Base-by-base conservation (phyloP, 2,797 vertebrate genomes). In the Thalassophryne amazonica region DNA sequence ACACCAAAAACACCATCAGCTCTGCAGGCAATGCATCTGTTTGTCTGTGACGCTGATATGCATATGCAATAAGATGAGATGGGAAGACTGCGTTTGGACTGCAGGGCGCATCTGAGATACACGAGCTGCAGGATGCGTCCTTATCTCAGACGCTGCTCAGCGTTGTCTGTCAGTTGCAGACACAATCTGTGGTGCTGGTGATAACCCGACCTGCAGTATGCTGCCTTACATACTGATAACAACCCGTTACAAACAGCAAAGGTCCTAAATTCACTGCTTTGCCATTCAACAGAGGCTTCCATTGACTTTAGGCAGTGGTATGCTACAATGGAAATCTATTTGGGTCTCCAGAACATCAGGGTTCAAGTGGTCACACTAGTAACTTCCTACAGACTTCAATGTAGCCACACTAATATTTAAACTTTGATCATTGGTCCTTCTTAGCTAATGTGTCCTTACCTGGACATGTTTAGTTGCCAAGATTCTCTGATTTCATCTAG, bases 31-130 rank as follows among this genome's bases (percentile, higher is more conserved):
- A 51, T n/a, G 9, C 1, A 5, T 60, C 42, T 71, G 57, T 67
- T 73, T 73, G 77, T 73, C 41, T 79, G 60, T 49, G 70, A 70
- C 67, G 67, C 47, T 60, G 71, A 83, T 78, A 74, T 53, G 60
- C 59, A 65, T 30, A 39, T 5, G 23, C 51, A 61, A 63, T 75
- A 74, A 60, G 71, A 63, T 70, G 71, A 36, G 50, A 51, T 53
- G 34, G 11, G 55, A 45, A 63, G 50, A 58, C 49, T 57, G 63
- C 34, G 29, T 43, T 40, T 48, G 62, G 72, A 60, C 51, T 60
- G 16, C 31, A 67, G 50, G 38, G 49, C 53, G 50, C 27, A 58
- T 50, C 24, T 24, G 47, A 76, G 59, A 56, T 45, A 31, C 18
- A 47, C 45, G 34, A 38, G 53, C 62, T 61, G 54, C 22, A 54